Base-by-base conservation (phyloP, 2,797 vertebrate genomes). In the Chromobotia macracanthus region DNA sequence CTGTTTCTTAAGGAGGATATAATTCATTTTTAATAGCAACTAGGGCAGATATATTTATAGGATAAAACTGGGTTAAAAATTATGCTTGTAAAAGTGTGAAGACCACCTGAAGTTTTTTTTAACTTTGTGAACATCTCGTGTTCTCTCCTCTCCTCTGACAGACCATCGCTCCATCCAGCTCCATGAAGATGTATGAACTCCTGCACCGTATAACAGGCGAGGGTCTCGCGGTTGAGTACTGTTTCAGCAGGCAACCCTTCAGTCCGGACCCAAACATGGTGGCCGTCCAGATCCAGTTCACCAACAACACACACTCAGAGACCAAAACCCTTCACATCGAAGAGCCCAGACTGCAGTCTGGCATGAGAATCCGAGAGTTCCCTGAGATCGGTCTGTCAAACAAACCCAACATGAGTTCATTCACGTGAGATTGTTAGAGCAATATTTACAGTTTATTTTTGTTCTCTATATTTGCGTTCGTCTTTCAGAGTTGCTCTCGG, bases 331-430 rank as follows among this genome's bases (percentile, higher is more conserved):
- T 99, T 79, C 94, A 90, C 28, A 84, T 97, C 50, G 94, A 92
- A 1, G 95, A 98, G 19, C 93, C 96, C 81, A 97, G 95, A 87
- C 93, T 92, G 0, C 95, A 95, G 25, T 93, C 96, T 0, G 96
- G 97, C 83, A 96, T 97, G 95, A 92, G 96, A 86, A 95, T 99
- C 87, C 95, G 95, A 80, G 96, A 96, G 82, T 99, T 99, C 86
- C 89, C 93, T 0, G 97, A 98, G 90, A 97, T 97, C 0, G 97
- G 97, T 99, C 89, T 80, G 91, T 70, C 28, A 13, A 16, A 5
- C 23, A 2, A 15, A 10, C 21, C 1, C 44, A 46, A 10, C 28
- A 44, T 15, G 11, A 25, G 53, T 46, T 18, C 1, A 23, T 51
- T 56, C 3, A 15, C 21, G 25, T 48, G 12, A 31, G 5, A 46